Evolutionary conservation across 1,140 invertebrate species (phyloP).

Genomic region (Rhyzopertha dominica): DNA sequence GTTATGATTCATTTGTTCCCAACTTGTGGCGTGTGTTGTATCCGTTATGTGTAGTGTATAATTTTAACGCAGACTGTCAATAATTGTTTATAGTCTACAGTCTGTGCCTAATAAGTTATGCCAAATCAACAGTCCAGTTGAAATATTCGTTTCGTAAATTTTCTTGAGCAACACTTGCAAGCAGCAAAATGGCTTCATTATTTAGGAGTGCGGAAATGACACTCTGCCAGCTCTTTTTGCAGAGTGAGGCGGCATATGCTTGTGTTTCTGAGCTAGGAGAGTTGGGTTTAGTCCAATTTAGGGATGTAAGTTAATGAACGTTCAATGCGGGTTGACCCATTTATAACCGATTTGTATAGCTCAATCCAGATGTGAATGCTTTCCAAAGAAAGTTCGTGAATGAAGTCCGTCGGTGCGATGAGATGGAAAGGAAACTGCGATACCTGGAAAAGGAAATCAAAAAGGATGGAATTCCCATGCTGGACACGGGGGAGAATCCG

Average conservation of each 20-base stretch:
- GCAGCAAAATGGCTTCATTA: slow-evolving; percentile 67
- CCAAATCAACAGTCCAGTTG: no score
- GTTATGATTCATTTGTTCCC: no score
- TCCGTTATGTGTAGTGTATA: no score
- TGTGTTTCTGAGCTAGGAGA: slow-evolving; percentile 91
- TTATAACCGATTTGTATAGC: slow-evolving; percentile 49
- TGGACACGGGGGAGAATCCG: slow-evolving; percentile 95
- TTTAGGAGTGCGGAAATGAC: slow-evolving; percentile 91
- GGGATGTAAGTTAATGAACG: slow-evolving; percentile 67
- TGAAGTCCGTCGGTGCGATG: slow-evolving; percentile 89
- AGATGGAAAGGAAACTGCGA: slow-evolving; percentile 92
- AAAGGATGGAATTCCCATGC: slow-evolving; percentile 94
- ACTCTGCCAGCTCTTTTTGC: slow-evolving; percentile 83
- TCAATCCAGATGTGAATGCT: slow-evolving; percentile 92
- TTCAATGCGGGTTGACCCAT: not conserved
- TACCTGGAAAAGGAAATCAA: slow-evolving; percentile 98
- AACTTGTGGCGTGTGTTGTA: no score
- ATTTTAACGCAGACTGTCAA: no score
- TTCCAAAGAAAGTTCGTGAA: slow-evolving; percentile 96
- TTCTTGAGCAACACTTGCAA: no score
- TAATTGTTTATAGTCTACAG: no score
- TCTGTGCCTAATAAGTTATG: no score
- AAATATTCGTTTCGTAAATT: no score
- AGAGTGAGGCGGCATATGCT: slow-evolving; percentile 90
- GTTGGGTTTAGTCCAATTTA: slow-evolving; percentile 87